A percentile compares a stretch with the other conserved stretches of the same genome.
These are phyloP conservation scores for Penaeus monodon DNA, from an alignment of 2,888 invertebrate species.

Conservation along the genomic window DNA sequence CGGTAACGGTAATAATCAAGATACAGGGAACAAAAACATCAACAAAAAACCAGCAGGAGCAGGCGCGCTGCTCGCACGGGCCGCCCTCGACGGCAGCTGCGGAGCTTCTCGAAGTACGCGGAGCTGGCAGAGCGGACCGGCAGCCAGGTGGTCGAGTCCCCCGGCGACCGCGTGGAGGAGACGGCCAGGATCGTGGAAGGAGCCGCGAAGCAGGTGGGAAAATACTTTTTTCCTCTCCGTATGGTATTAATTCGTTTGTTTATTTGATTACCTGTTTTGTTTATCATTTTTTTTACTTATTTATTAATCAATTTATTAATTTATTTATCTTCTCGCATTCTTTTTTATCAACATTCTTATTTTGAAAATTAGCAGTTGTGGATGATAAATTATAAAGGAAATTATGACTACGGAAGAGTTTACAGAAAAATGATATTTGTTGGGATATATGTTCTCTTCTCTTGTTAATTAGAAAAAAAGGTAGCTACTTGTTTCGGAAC, in stretches of 20 bases:
- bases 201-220: not conserved
- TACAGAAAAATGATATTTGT: slow-evolving; percentile 6
- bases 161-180: slow-evolving; percentile 24
- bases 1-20: not conserved
- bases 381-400: no score
- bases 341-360: no score
- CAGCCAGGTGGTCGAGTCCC: slow-evolving; percentile 27
- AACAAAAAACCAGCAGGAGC: not conserved
- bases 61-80: not conserved
- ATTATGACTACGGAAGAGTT: no score
- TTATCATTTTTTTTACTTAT: no score
- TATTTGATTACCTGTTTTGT: not conserved
- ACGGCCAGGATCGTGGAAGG: slow-evolving; percentile 40
- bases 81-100: slow-evolving; percentile 31
- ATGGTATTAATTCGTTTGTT: slow-evolving; percentile 25
- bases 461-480: not conserved
- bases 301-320: no score
- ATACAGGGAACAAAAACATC: not conserved
- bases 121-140: slow-evolving; percentile 39
- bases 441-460: not conserved
- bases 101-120: slow-evolving; percentile 33
- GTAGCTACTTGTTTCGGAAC: no score
- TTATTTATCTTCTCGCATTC: no score
- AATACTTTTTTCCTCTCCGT: not conserved
- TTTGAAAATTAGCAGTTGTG: no score